Conservation (phyloP, 92 coral and sea anemone species). For the Pocillopora grandis region DNA sequence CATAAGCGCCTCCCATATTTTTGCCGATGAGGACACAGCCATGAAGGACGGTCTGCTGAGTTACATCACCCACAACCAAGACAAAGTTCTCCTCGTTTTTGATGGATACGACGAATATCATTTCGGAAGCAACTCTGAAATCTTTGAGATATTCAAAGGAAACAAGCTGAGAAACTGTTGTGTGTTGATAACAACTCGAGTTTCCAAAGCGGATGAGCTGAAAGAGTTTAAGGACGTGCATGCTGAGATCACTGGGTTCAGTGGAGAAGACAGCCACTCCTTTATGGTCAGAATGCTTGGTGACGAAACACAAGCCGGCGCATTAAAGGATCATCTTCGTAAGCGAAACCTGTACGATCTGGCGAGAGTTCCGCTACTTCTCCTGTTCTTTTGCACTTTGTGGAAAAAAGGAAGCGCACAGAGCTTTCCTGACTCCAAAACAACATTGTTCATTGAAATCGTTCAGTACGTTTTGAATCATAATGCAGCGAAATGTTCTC, state of each 20-base stretch:
- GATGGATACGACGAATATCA: constrained; percentile 35
- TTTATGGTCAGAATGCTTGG: background rate
- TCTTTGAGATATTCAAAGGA: constrained; percentile 14
- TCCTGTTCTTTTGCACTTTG: constrained; percentile 29
- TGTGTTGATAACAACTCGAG: no score
- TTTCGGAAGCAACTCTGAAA: constrained; percentile 8
- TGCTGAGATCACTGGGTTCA: no score
- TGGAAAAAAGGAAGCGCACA: constrained; percentile 15
- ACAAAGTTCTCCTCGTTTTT: background rate
- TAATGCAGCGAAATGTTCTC: background rate
- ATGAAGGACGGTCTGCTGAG: background rate
- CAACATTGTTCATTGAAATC: constrained; percentile 13
- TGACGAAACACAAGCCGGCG: background rate
- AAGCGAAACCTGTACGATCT: background rate
- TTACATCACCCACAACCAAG: background rate
- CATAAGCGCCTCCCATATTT: background rate
- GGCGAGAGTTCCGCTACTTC: constrained; percentile 32
- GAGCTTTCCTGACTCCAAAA: constrained; percentile 1
- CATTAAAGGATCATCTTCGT: background rate
- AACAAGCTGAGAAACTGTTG: background rate
- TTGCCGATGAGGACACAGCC: constrained; percentile 12
- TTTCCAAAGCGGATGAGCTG: no score
- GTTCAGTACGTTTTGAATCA: constrained; percentile 15
- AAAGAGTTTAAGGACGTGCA: no score
- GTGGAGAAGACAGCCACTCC: background rate